Evolutionary conservation across 2,113 vertebrate species (phyloP).

Genomic region (Malaclemys terrapin): DNA sequence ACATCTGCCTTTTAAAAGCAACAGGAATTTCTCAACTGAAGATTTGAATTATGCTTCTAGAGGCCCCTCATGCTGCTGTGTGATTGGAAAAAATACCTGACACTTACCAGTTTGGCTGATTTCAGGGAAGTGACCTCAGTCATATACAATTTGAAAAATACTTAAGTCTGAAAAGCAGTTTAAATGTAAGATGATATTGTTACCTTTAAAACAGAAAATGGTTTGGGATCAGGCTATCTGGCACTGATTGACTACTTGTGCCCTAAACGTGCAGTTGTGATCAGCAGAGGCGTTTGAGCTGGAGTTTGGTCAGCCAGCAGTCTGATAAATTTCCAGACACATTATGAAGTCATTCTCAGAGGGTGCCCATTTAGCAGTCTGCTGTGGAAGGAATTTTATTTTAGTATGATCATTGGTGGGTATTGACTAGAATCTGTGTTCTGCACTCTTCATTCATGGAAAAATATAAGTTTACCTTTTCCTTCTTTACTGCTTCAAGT

Average conservation of each 20-base stretch:
- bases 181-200: not conserved
- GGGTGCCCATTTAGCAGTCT: not conserved
- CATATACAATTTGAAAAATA: not conserved
- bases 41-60: not conserved
- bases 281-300: not conserved
- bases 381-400: not conserved
- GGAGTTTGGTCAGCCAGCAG: accelerated
- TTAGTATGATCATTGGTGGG: not conserved
- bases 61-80: accelerated
- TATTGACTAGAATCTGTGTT: not conserved
- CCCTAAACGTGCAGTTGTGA: not conserved
- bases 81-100: not conserved
- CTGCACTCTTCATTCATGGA: not conserved
- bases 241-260: not conserved
- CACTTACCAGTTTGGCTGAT: not conserved
- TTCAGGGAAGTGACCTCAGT: not conserved
- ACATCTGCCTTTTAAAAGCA: not conserved
- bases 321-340: not conserved
- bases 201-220: not conserved
- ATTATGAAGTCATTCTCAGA: not conserved
- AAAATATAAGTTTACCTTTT: not conserved
- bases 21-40: not conserved
- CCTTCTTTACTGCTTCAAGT: not conserved
- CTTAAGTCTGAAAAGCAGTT: not conserved
- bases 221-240: not conserved